Evolutionary conservation across 2,113 vertebrate species (phyloP), one percentile per base, ranked within the genome.

Genomic region (Heterotis niloticus): DNA sequence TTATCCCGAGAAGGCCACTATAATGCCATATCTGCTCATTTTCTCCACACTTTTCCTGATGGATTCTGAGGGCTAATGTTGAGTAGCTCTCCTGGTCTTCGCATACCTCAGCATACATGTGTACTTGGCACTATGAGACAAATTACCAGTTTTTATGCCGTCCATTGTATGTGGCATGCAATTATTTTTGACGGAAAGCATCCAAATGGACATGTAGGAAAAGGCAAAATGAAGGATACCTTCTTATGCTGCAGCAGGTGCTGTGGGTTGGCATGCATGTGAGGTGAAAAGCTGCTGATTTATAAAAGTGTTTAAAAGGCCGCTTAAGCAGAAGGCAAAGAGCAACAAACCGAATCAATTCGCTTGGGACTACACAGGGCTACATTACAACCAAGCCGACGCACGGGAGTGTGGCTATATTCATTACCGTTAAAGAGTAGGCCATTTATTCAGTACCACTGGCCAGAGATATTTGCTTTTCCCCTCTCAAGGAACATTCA

Each of bases 391-490:
- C 60, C n/a, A 34, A 74, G 70, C 62, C 44, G 26, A 28, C 59
- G 29, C 26, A 20, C 11, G 60, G 56, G 23, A 34, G 62, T 14
- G 51, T 24, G 71, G 64, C 59, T 56, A 24, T 62, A 75, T 79
- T 74, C 64, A 79, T 79, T 67, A 67, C 70, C 11, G 78, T 28
- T 44, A 67, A 65, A 74, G 78, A 34, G 71, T 51, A 23, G 29
- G 56, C 62, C 71, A 34, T 79, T 79, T 75, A 67, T 79, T 71
- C 78, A 75, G 54, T 34, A 59, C 62, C 51, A 67, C 71, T 29
- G 62, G 70, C 62, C 70, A 79, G n/a, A 60, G 78, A 79, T 59
- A 66, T 79, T 74, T 79, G 62, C 78, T 66, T 79, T 79, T 57
- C 70, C 78, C 73, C 62, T 56, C 59, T 67, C 51, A 16, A 57